A percentile compares a stretch with the other conserved stretches of the same genome.
Conservation (phyloP, 2,113 vertebrate species). For the Salminus brasiliensis region DNA sequence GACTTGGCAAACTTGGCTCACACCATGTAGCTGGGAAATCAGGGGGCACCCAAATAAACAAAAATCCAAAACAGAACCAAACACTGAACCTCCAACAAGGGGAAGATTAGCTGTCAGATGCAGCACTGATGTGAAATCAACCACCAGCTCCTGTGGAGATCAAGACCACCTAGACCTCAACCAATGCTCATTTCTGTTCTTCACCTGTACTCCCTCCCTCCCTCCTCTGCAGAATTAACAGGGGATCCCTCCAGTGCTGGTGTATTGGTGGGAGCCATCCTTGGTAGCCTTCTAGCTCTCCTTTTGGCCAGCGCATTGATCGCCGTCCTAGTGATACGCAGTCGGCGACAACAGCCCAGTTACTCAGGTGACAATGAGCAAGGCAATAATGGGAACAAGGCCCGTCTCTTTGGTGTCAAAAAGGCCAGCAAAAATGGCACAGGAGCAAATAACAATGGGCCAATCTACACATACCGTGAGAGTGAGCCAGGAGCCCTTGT, state of each 20-base stretch:
- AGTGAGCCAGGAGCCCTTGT: constrained; percentile 69
- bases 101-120: constrained; percentile 31
- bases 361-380: constrained; percentile 64
- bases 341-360: constrained; percentile 65
- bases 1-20: constrained; percentile 73
- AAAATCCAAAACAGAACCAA: constrained; percentile 20
- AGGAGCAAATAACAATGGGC: constrained; percentile 71
- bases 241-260: constrained; percentile 76
- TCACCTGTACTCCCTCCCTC: constrained; percentile 60
- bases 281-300: constrained; percentile 83
- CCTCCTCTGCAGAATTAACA: constrained; percentile 81
- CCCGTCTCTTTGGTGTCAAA: constrained; percentile 70
- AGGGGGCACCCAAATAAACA: constrained; percentile 42
- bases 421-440: constrained; percentile 62
- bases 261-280: constrained; percentile 81
- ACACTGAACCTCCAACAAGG: constrained; percentile 11
- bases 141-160: constrained; percentile 25
- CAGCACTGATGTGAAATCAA: neutral
- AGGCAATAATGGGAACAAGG: constrained; percentile 77
- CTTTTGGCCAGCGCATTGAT: constrained; percentile 75
- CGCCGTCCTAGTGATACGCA: constrained; percentile 73
- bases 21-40: constrained; percentile 63
- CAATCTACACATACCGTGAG: constrained; percentile 73
- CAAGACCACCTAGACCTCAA: constrained; percentile 48
- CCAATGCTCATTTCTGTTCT: constrained; percentile 36